Evolutionary conservation across 2,113 vertebrate species (phyloP).

Genomic region (Daubentonia madagascariensis): DNA sequence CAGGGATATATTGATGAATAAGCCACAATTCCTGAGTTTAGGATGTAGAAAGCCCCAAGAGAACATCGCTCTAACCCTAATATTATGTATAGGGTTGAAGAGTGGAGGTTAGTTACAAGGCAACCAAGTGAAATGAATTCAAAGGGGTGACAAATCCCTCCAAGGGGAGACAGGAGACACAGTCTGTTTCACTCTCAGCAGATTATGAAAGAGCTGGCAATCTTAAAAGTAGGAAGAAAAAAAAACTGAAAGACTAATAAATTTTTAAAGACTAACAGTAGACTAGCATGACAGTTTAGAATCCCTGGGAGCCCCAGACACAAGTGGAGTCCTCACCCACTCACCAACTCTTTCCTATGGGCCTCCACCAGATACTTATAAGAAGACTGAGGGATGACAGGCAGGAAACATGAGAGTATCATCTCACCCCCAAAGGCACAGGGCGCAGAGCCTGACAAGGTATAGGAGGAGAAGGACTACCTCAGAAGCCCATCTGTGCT

Average conservation of each 20-base stretch:
- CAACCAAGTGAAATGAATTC: background rate
- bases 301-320: background rate
- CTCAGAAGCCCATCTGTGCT: background rate
- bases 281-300: background rate
- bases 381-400: background rate
- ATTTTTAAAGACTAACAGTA: background rate
- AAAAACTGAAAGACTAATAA: background rate
- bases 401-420: too few relatives aligned
- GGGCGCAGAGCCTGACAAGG: background rate
- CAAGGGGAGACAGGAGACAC: background rate
- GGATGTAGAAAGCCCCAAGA: background rate
- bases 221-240: background rate
- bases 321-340: background rate
- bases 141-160: background rate
- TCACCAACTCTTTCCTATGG: background rate
- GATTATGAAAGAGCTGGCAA: background rate
- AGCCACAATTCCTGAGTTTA: background rate
- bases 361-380: accelerated
- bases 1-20: background rate
- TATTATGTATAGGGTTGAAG: background rate
- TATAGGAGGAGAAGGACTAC: accelerated
- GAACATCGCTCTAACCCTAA: background rate
- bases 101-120: background rate
- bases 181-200: background rate
- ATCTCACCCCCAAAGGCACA: accelerated